Base-by-base conservation (phyloP, 2,113 vertebrate genomes). In the Pan paniscus region DNA sequence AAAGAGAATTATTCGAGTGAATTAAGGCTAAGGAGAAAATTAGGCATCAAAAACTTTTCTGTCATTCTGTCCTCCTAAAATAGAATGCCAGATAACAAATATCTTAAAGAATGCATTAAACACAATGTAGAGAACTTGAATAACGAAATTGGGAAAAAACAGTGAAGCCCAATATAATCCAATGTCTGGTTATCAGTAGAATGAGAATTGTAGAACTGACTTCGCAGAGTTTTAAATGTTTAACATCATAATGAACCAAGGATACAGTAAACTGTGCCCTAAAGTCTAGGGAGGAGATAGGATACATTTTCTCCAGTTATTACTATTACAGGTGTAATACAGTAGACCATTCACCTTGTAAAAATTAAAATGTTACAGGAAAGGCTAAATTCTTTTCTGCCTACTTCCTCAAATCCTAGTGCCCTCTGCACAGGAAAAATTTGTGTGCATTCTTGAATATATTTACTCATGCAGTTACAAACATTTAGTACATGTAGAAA, bases 1-100 rank as follows among this genome's bases (percentile, higher is more conserved):
- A 52, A 10, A 68, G 30, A 90, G 70, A 93, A 86, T 78, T 83
- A 68, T 59, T 90, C 52, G 30, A 81, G 75, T 61, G 16, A 92
- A 79, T 40, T 61, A 52, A 80, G 27, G 61, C 59, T 80, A 81
- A 88, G 61, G 64, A 95, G 68, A 87, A 97, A 87, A 90, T 81
- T 18, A 70, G 61, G 25, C 84, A 46, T 79, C 82, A 73, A 93
- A 82, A 89, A 40, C 2, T 46, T 82, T 82, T 87, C 38, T 27
- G 25, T 64, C 52, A 59, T 91, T 73, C 11, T 43, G 72, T 79
- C 22, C 93, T 95, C 50, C 64, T 81, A 38, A 91, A 59, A 72
- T 12, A 96, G 73, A 93, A 93, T 40, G 50, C 8, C 67, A 89
- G 67, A 59, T 59, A 2, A 30, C 30, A 10, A 85, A 2, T 81